Base-by-base conservation (phyloP, 2,888 invertebrate genomes). In the Dicranocentrus wangi region DNA sequence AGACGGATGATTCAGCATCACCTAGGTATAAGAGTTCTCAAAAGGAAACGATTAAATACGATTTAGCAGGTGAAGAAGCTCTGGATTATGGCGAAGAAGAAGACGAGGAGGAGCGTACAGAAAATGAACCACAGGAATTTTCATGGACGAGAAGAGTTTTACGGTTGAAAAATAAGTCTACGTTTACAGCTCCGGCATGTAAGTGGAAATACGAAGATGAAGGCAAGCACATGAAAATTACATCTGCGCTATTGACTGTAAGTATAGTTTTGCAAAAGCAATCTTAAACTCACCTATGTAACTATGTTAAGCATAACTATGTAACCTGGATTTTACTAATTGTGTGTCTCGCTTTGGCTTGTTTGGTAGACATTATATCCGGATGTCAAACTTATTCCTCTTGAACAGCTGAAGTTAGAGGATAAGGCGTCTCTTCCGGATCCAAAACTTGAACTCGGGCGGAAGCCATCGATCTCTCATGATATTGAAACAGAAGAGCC, bases 51-150 rank as follows among this genome's bases (percentile, higher is more conserved):
- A 25, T 68, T 66, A 72, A 68, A 47, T 65, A 73, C 80, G 79
- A 72, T 79, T 66, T 73, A 75, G 80, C 72, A 80, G 83, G 83
- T 73, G 86, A 86, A 58, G 86, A 86, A 68, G 82, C 73, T 66
- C 77, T 86, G 39, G 86, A 86, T 83, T 86, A 85, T 82, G 86
- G 85, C 0, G 85, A 86, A 25, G 86, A 85, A 63, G 86, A 86
- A 47, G 78, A 81, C 1, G 85, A 86, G 17, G 86, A 85, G 55
- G 86, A 86, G 17, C 75, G 75, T 58, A 71, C 65, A 42, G 84
- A 85, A 32, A 78, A 66, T 53, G 85, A 84, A 47, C 66, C 68
- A 28, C 82, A 84, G 51, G 83, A 84, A 69, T 83, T 82, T 75
- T 61, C 71, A 21, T 85, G 85, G 85, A 66, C 76, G 23, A 72